These are phyloP conservation scores for Zygothrica quintamaculata DNA, from an alignment of 2,888 invertebrate genomes.

Conservation along the genomic window DNA sequence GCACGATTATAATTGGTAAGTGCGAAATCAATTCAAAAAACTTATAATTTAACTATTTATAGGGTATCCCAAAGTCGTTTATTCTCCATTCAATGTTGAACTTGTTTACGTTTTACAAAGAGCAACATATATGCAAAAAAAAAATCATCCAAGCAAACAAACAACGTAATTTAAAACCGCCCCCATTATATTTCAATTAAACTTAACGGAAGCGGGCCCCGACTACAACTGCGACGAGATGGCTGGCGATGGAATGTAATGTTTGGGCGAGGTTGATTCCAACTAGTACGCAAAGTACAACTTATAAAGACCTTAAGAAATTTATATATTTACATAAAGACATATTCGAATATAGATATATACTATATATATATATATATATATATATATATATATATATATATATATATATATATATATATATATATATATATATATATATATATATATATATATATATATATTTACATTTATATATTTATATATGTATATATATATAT, in stretches of 20 bases:
- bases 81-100: neutral
- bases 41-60: constrained; percentile 17
- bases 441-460: too few relatives aligned
- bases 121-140: constrained; percentile 34
- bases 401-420: too few relatives aligned
- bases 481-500: too few relatives aligned
- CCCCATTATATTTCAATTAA: constrained; percentile 77
- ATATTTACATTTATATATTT: constrained; percentile 22
- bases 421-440: too few relatives aligned
- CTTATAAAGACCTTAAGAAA: constrained; percentile 11
- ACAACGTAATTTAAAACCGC: constrained; percentile 71
- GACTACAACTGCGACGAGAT: constrained; percentile 30
- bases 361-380: too few relatives aligned
- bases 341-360: too few relatives aligned
- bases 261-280: constrained; percentile 16
- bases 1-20: too few relatives aligned
- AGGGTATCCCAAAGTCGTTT: constrained; percentile 37
- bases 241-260: constrained; percentile 35
- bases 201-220: constrained; percentile 65
- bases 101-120: constrained; percentile 57
- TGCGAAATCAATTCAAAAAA: too few relatives aligned
- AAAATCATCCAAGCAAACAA: constrained; percentile 34
- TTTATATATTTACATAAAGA: too few relatives aligned
- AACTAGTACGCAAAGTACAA: neutral
- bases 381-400: too few relatives aligned